These are phyloP conservation scores for Helobdella robusta DNA, from an alignment of 2,888 invertebrate genomes.

Conservation along the genomic window DNA sequence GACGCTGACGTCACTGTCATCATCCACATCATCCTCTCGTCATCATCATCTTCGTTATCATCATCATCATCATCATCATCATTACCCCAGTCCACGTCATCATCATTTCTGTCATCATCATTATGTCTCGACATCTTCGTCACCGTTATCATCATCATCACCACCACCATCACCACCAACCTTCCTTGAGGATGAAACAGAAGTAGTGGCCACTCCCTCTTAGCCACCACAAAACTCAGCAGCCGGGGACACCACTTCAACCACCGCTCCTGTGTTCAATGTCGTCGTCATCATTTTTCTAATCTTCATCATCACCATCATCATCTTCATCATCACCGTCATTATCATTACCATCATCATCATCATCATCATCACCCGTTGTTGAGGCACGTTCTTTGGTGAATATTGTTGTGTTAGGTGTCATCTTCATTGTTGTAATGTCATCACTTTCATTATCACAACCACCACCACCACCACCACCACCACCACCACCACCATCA, in stretches of 20 bases:
- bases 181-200: slow-evolving; percentile 14
- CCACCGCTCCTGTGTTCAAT: slow-evolving; percentile 3
- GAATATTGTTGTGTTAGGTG: too few relatives aligned
- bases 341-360: slow-evolving; percentile 12
- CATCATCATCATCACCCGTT: slow-evolving; percentile 20
- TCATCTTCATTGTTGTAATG: too few relatives aligned
- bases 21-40: too few relatives aligned
- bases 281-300: neutral
- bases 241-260: slow-evolving; percentile 8
- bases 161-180: too few relatives aligned
- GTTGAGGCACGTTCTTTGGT: too few relatives aligned
- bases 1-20: too few relatives aligned
- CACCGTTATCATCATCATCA: too few relatives aligned
- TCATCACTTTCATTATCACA: neutral
- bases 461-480: neutral
- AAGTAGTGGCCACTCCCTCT: slow-evolving; percentile 13
- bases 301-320: slow-evolving; percentile 4
- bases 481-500: slow-evolving; percentile 4
- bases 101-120: too few relatives aligned
- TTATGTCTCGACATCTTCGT: too few relatives aligned
- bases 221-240: neutral
- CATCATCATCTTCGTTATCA: too few relatives aligned
- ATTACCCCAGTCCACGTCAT: too few relatives aligned
- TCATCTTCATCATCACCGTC: neutral
- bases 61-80: too few relatives aligned